Percentiles rank a stretch among this genome's conserved stretches.
These are phyloP conservation scores for Diplazon laetatorius DNA, from an alignment of 2,888 invertebrate species.

Conservation along the genomic window DNA sequence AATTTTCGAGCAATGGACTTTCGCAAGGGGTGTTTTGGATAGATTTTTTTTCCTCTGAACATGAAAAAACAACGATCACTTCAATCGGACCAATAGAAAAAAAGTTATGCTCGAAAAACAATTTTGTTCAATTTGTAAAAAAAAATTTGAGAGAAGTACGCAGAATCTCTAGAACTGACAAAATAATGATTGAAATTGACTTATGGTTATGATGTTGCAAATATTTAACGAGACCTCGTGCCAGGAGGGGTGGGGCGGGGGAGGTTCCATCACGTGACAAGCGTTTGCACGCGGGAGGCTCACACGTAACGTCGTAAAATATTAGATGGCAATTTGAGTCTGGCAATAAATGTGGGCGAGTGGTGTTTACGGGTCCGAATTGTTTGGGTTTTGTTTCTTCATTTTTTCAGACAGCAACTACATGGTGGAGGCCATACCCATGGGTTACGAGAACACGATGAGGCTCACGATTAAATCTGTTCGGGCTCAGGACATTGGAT, in stretches of 20 bases:
- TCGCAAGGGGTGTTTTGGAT: no score
- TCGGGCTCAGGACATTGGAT: slow-evolving; percentile 80
- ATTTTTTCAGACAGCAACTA: slow-evolving; percentile 81
- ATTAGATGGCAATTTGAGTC: slow-evolving; percentile 30
- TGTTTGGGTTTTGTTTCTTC: no score
- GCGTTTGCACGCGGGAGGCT: background rate
- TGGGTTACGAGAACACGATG: slow-evolving; percentile 81
- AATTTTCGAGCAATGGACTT: no score
- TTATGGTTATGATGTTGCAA: no score
- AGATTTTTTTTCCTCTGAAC: no score
- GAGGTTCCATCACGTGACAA: background rate
- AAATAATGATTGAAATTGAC: no score
- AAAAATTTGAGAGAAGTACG: no score
- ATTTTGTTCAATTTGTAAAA: no score
- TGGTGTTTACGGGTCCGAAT: background rate
- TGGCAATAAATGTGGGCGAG: background rate
- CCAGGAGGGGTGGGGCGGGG: background rate
- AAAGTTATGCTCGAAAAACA: no score
- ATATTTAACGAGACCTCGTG: slow-evolving; percentile 45
- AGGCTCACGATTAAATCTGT: slow-evolving; percentile 82
- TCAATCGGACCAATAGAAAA: no score
- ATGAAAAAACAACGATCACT: no score
- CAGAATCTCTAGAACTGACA: no score
- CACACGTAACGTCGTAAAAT: background rate
- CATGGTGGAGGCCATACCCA: slow-evolving; percentile 77